Conservation (phyloP, 2,888 invertebrate species). For the Amphimallon solstitiale region DNA sequence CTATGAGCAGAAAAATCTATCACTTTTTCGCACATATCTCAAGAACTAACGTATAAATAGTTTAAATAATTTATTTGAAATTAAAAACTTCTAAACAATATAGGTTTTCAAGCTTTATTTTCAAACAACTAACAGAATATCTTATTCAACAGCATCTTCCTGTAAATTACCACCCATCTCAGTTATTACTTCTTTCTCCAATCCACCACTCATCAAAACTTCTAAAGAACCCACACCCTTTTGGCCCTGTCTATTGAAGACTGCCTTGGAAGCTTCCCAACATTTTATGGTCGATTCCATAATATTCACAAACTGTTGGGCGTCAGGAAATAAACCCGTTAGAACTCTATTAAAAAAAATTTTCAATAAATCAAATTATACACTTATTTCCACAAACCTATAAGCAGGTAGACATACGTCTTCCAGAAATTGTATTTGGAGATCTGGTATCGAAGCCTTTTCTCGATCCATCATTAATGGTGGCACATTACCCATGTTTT, state of each 20-base stretch:
- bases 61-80: too few relatives aligned
- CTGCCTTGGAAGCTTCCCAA: constrained; percentile 68
- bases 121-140: background rate
- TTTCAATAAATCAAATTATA: background rate
- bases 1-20: too few relatives aligned
- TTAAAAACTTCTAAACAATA: too few relatives aligned
- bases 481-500: constrained; percentile 78
- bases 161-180: constrained; percentile 11
- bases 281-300: constrained; percentile 68
- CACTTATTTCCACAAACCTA: constrained; percentile 56
- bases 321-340: constrained; percentile 66
- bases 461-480: constrained; percentile 84
- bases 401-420: constrained; percentile 66
- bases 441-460: constrained; percentile 81
- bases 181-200: constrained; percentile 50
- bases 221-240: constrained; percentile 53
- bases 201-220: constrained; percentile 51
- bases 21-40: too few relatives aligned
- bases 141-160: constrained; percentile 17
- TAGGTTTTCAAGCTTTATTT: too few relatives aligned
- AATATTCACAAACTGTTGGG: constrained; percentile 62
- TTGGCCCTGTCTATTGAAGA: constrained; percentile 56
- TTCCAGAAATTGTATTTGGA: constrained; percentile 79
- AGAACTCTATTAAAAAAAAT: constrained; percentile 62
- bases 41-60: too few relatives aligned